Evolutionary conservation across 2,113 vertebrate genomes (phyloP).

Genomic region (Tyto alba): DNA sequence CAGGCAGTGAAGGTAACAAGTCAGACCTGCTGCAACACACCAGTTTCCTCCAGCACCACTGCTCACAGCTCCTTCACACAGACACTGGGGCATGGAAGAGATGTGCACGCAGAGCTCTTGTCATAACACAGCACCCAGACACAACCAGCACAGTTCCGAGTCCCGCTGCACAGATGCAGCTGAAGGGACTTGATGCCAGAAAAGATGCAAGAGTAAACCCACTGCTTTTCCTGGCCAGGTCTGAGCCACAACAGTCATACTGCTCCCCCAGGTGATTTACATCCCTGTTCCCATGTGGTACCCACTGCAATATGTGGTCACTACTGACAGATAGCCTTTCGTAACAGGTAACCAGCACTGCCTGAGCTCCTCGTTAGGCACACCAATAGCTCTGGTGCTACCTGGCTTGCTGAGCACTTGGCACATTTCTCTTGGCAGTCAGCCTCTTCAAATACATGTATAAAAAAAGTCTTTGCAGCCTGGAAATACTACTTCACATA

Average conservation of each 20-base stretch:
- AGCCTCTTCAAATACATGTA: neutral
- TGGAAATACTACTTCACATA: neutral
- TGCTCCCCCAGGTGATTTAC: neutral
- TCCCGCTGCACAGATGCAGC: neutral
- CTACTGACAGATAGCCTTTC: neutral
- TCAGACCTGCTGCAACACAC: neutral
- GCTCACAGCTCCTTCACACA: neutral
- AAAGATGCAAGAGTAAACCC: neutral
- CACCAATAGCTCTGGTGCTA: neutral
- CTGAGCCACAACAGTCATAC: neutral
- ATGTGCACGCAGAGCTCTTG: neutral
- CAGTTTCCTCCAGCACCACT: neutral
- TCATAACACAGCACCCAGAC: rapidly evolving
- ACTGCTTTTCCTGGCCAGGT: neutral
- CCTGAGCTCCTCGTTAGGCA: neutral
- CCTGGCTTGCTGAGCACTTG: neutral
- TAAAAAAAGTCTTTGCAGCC: neutral
- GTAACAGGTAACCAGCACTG: neutral
- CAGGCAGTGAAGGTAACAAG: neutral
- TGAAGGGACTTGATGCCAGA: neutral
- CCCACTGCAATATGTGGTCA: neutral
- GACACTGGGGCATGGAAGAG: neutral
- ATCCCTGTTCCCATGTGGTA: neutral
- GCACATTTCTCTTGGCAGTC: neutral
- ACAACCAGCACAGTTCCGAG: neutral